Evolutionary conservation across 1,140 invertebrate genomes (phyloP), one percentile per base, ranked within the genome.

Genomic region (Phortica variegata): DNA sequence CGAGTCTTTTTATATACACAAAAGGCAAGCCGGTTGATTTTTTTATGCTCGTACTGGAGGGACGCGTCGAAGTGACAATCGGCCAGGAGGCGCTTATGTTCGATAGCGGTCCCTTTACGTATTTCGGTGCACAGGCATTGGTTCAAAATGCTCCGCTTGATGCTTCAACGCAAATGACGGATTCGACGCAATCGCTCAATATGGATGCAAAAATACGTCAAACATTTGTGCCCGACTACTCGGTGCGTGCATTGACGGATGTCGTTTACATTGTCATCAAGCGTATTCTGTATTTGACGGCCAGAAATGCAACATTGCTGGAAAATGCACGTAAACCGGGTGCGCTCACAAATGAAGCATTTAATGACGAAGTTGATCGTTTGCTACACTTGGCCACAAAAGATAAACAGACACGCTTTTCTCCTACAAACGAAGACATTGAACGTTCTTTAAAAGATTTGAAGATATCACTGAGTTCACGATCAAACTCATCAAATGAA

Each of bases 41-140:
- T 79, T 98, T 97, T 76, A 87, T 95, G 32, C 81, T 98, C 47
- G 90, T 97, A 55, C 78, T 98, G 48, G 93, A 98, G 78, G 95
- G 94, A 21, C 84, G 90, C 9, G 89, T 93, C 12, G 90, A 95
- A 80, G 90, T 92, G 10, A 90, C 85, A 0, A 89, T 93, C 34
- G 90, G 91, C 0, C 82, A 84, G 49, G 93, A 96, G 77, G 90
- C 89, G 73, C 79, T 97, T 47, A 82, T 88, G 18, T 98, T 96
- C 77, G 93, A 96, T 73, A 89, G 88, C 56, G 95, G 95, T 3
- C 93, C 95, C 4, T 98, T 98, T 77, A 93, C 91, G 0, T 96
- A 88, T 78, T 98, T 97, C 77, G 95, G 95, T 18, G 85, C 86
- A 6, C 90, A 95, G 75, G 87, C 89, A 12, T 78, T 93, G 17